These are phyloP conservation scores for Sinopyrophorus schimmeli DNA, from an alignment of 2,888 invertebrate species.

Conservation along the genomic window DNA sequence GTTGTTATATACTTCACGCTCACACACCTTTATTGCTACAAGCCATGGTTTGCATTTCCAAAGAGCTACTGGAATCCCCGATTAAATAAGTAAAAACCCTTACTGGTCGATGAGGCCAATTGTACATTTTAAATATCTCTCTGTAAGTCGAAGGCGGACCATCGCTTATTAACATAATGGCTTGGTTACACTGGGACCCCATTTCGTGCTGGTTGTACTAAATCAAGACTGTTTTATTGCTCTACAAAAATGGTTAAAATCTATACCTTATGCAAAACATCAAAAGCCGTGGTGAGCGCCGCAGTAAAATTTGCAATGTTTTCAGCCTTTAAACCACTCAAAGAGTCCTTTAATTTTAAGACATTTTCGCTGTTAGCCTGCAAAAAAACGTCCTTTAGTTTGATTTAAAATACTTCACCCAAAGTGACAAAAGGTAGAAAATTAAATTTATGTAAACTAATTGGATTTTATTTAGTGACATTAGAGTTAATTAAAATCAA, in stretches of 20 bases:
- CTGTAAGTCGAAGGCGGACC: conserved; percentile 77
- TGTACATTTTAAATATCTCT: conserved; percentile 73
- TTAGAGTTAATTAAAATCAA: background rate
- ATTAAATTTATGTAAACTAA: background rate
- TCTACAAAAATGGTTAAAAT: too few species aligned
- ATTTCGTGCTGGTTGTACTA: conserved; percentile 81
- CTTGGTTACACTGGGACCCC: conserved; percentile 96
- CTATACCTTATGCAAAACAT: conserved; percentile 84
- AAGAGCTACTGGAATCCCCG: conserved; percentile 87
- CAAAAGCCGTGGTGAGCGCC: conserved; percentile 90
- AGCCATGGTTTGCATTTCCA: conserved; percentile 91
- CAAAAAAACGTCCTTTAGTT: conserved; percentile 31
- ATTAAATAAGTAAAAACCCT: conserved; percentile 96
- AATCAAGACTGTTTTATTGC: conserved; percentile 25
- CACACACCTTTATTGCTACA: conserved; percentile 91
- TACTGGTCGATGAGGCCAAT: conserved; percentile 92
- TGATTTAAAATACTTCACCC: background rate
- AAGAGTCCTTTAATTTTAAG: conserved; percentile 75
- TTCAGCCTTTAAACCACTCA: conserved; percentile 73
- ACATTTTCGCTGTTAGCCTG: conserved; percentile 83
- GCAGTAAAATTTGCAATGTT: conserved; percentile 90
- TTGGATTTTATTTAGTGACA: background rate
- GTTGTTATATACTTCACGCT: background rate
- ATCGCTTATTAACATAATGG: conserved; percentile 95
- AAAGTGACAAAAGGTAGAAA: background rate